Evolutionary conservation across 2,888 invertebrate genomes (phyloP), one percentile per base, ranked within the genome.

Genomic region (Aspidapion aeneum): DNA sequence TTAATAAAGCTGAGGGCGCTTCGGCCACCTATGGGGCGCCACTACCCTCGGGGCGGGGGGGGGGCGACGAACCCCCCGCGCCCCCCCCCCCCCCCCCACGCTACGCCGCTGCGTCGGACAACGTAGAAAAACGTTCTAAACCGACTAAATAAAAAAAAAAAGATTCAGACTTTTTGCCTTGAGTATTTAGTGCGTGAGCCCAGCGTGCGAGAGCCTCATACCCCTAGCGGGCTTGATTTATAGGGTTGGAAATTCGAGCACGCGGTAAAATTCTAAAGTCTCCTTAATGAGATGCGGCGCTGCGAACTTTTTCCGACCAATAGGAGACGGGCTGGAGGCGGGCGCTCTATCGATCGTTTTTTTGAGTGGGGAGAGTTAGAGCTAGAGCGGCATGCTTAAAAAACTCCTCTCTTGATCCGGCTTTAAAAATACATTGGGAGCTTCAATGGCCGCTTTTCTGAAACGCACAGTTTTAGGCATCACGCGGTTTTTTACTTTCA

Each of bases 261-360:
- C n/a, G 74, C 74, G 73, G 74, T 77, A 79, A 79, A 79, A 79
- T 76, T 76, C 76, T 75, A 75, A 77, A 78, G 78, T 76, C 77
- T 77, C 77, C 78, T 78, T 79, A 80, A 80, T 79, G 79, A 79
- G 77, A 79, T 79, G 80, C 77, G 75, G 77, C 72, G 74, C 76
- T 71, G 73, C 72, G 72, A 78, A 79, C 77, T 80, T 80, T 80
- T 79, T 78, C 77, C 78, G 67, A 70, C 79, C 80, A 79, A 80
- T 79, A 72, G 60, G 75, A 70, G 71, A 62, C 63, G 69, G 69
- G 61, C 62, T 75, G 78, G 77, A 76, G 77, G 73, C 66, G 73
- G 77, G 73, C 66, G 73, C 75, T 68, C 67, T 55, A 65, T 66
- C 69, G 68, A 63, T 63, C 63, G 70, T 76, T 78, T 78, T 78